Percentiles rank a stretch among this genome's conserved stretches.
phyloP scores from a whole-genome alignment of 2,797 vertebrate species.

The Pseudochirops corinnae region DNA sequence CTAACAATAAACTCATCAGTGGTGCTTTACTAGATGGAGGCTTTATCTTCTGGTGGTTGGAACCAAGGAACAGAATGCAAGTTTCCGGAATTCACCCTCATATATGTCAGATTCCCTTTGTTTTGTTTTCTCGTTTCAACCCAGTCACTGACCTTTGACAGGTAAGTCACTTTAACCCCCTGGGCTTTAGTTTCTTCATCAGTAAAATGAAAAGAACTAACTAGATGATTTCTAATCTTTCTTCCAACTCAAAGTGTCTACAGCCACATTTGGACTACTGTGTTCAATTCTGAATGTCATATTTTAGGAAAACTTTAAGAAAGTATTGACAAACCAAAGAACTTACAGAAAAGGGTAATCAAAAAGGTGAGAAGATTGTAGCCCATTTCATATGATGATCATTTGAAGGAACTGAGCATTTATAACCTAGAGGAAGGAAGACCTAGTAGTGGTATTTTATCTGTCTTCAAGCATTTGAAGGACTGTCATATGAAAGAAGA shows the following conservation, averaged over 20 bases:
- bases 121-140: background rate
- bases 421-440: background rate
- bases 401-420: background rate
- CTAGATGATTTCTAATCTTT: background rate
- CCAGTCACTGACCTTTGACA: background rate
- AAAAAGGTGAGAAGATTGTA: background rate
- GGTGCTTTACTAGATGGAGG: background rate
- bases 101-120: background rate
- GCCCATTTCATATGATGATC: background rate
- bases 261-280: background rate
- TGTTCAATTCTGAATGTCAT: background rate
- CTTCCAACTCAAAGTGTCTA: background rate
- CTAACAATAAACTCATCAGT: background rate
- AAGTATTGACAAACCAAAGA: background rate
- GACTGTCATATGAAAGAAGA: background rate
- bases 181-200: background rate
- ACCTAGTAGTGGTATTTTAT: background rate
- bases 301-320: background rate
- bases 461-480: background rate
- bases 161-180: background rate
- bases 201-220: background rate
- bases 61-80: background rate
- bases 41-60: background rate
- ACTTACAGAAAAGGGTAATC: background rate
- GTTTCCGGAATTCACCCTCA: background rate